These are phyloP conservation scores for Phataginus tricuspis DNA, from an alignment of 2,797 vertebrate species.

Conservation along the genomic window DNA sequence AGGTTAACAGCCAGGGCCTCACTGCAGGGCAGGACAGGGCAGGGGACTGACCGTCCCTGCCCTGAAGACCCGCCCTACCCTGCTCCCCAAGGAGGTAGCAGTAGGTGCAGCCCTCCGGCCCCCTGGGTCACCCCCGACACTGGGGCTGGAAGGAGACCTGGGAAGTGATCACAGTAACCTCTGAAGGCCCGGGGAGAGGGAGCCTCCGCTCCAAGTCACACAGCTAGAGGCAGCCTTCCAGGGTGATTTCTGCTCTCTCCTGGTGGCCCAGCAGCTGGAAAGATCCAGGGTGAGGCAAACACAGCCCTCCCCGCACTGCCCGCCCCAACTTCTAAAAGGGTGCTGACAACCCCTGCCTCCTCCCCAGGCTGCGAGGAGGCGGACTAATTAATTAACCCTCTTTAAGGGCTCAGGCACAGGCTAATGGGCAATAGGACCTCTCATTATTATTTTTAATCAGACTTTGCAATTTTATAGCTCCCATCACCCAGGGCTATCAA, in stretches of 20 bases:
- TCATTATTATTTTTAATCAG: conserved; percentile 81
- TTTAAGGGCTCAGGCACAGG: conserved; percentile 66
- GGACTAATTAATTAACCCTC: conserved; percentile 76
- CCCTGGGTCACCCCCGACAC: background rate
- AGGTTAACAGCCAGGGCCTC: background rate
- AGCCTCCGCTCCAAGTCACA: background rate
- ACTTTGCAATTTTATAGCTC: conserved; percentile 69
- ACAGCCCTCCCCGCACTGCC: background rate
- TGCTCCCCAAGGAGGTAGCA: background rate
- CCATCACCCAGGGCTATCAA: conserved; percentile 65
- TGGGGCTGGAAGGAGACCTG: background rate
- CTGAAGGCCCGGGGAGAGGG: background rate
- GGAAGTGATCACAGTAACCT: background rate
- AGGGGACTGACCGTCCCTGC: background rate
- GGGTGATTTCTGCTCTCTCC: background rate
- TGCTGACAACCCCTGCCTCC: background rate
- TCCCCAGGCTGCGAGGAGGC: conserved; percentile 18
- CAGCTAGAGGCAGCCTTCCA: background rate
- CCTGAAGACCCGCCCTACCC: background rate
- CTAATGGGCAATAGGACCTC: conserved; percentile 63
- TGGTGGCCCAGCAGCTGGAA: background rate
- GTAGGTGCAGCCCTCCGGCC: background rate
- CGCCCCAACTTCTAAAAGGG: background rate
- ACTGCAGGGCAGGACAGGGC: background rate
- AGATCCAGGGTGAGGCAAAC: background rate